phyloP scores from a whole-genome alignment of 2,113 vertebrate genomes.

The Ochotona curzoniae region DNA sequence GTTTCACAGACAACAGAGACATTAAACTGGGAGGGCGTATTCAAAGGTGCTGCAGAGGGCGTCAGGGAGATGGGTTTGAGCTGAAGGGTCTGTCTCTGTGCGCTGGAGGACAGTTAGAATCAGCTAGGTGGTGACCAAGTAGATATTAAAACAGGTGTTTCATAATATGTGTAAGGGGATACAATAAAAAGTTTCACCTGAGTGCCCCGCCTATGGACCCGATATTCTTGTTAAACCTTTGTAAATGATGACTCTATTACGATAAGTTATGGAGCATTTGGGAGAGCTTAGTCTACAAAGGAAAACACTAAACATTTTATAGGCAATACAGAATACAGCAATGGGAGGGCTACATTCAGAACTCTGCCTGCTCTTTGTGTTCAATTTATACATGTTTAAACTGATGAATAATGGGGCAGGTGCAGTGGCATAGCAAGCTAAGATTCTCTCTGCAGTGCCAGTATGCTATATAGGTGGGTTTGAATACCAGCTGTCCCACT shows the following conservation, averaged over 20 bases:
- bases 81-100: neutral
- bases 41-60: neutral
- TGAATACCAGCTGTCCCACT: neutral
- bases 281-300: neutral
- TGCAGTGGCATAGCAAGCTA: no score
- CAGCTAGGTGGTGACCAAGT: accelerated
- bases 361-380: neutral
- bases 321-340: neutral
- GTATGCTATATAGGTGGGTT: no score
- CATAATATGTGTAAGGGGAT: neutral
- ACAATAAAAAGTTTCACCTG: neutral
- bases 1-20: neutral
- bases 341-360: neutral
- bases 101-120: neutral
- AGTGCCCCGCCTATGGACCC: neutral
- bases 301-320: neutral
- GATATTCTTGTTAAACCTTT: neutral
- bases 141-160: neutral
- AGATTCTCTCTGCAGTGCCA: no score
- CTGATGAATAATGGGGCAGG: neutral
- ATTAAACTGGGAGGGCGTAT: no score
- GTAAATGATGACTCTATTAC: neutral
- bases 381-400: neutral
- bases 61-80: neutral
- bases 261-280: neutral